phyloP scores from a whole-genome alignment of 2,113 vertebrate species.

The Cephalopterus ornatus region DNA sequence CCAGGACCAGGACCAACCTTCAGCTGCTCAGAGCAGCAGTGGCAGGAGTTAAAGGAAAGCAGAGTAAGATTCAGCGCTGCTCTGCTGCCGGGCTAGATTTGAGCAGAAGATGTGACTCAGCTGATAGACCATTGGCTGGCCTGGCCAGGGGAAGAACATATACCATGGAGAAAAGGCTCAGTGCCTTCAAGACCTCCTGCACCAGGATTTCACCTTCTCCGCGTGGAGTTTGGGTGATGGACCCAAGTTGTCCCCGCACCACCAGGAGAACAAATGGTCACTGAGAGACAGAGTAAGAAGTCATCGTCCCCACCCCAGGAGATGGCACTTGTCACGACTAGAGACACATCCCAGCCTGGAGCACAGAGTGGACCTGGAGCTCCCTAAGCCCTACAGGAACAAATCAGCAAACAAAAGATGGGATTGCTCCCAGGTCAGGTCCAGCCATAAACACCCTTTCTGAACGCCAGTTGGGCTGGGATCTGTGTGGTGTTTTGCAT shows the following conservation, averaged over 20 bases:
- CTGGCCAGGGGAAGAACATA: background rate
- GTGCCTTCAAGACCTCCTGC: background rate
- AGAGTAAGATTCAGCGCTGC: background rate
- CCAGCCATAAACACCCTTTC: background rate
- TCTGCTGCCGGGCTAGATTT: background rate
- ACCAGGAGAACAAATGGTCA: background rate
- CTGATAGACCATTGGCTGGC: background rate
- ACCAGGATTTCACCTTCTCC: background rate
- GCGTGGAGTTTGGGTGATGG: background rate
- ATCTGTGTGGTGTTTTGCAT: background rate
- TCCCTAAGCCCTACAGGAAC: background rate
- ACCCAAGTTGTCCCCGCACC: background rate
- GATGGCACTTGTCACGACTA: fast-evolving
- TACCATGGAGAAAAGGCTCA: background rate
- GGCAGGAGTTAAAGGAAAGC: background rate
- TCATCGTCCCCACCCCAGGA: fast-evolving
- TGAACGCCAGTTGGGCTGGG: background rate
- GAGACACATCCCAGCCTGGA: background rate
- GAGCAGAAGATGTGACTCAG: slow-evolving; percentile 8
- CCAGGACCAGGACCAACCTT: background rate
- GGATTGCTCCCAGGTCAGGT: slow-evolving; percentile 17
- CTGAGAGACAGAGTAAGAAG: background rate
- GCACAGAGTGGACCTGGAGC: background rate
- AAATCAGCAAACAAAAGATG: background rate
- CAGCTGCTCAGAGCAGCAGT: background rate